Conservation (phyloP, 64 coral and sea anemone species). For the Cladopsammia gracilis region DNA sequence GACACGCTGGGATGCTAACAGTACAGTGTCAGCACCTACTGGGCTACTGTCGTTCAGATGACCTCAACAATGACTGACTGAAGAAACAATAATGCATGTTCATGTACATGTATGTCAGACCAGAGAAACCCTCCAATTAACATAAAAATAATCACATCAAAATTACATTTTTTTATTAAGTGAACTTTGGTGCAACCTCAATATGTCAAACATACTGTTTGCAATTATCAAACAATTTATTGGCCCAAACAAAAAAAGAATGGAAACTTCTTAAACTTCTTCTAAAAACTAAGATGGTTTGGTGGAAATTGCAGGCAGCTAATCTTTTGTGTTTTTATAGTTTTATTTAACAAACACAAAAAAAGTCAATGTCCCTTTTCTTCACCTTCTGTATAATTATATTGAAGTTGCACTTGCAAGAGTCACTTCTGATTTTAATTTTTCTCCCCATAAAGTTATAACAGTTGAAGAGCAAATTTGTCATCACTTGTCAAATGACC, state of each 20-base stretch:
- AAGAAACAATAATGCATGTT: constrained; percentile 29
- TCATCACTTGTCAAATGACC: too few relatives aligned
- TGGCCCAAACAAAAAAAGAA: too few relatives aligned
- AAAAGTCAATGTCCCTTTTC: not conserved
- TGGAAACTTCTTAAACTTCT: too few relatives aligned
- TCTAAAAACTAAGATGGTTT: too few relatives aligned
- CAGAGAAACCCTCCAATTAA: not conserved
- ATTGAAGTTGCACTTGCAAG: not conserved
- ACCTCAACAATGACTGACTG: constrained; percentile 42
- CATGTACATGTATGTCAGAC: constrained; percentile 21
- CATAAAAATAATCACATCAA: not conserved
- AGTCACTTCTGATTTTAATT: not conserved
- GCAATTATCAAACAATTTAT: too few relatives aligned
- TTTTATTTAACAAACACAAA: too few relatives aligned
- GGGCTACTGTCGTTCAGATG: constrained; percentile 15
- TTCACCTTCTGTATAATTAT: not conserved
- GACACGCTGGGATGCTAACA: constrained; percentile 34
- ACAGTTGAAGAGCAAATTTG: too few relatives aligned
- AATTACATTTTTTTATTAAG: not conserved
- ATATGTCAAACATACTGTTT: not conserved
- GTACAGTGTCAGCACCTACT: not conserved
- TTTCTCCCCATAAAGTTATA: not conserved
- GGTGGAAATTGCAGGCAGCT: too few relatives aligned
- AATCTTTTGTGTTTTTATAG: too few relatives aligned
- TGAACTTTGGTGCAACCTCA: constrained; percentile 25